Percentiles rank a stretch among this genome's conserved stretches.
phyloP scores from a whole-genome alignment of 2,888 invertebrate genomes.

The Apoderus coryli region DNA sequence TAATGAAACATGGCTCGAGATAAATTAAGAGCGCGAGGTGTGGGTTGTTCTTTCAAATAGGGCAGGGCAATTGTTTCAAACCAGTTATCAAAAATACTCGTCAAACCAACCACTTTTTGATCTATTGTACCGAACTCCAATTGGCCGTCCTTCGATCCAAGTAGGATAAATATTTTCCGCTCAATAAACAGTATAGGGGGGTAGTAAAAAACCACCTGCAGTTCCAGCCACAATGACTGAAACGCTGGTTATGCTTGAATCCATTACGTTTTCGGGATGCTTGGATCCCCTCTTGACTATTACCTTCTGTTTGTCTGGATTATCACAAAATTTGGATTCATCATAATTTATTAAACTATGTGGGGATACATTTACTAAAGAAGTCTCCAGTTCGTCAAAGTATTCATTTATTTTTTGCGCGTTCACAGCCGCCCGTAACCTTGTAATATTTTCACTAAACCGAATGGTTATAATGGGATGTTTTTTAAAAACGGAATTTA shows the following conservation, averaged over 20 bases:
- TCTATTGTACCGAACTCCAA: too few species aligned
- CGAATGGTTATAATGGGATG: too few species aligned
- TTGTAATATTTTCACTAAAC: slow-evolving; percentile 7
- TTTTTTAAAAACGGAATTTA: too few species aligned
- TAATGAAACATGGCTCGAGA: slow-evolving; percentile 21
- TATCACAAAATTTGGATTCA: slow-evolving; percentile 8
- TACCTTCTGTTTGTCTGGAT: slow-evolving; percentile 7
- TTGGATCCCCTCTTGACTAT: slow-evolving; percentile 8
- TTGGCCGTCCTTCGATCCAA: too few species aligned
- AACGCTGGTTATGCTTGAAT: slow-evolving; percentile 6
- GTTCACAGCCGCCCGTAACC: slow-evolving; percentile 6
- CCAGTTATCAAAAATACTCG: slow-evolving; percentile 9
- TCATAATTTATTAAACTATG: slow-evolving; percentile 7
- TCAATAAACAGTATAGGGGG: slow-evolving; percentile 5
- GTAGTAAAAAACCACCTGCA: slow-evolving; percentile 1
- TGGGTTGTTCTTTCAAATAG: slow-evolving; percentile 16
- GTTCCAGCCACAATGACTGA: slow-evolving; percentile 7
- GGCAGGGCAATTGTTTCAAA: slow-evolving; percentile 12
- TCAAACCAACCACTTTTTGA: too few species aligned
- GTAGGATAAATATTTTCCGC: slow-evolving; percentile 3
- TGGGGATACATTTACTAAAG: slow-evolving; percentile 5
- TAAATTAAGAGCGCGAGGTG: slow-evolving; percentile 24
- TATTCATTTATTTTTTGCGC: slow-evolving; percentile 7
- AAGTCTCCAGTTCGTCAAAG: slow-evolving; percentile 6
- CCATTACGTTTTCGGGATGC: slow-evolving; percentile 7